Evolutionary conservation across 2,888 invertebrate genomes (phyloP).

Genomic region (Parapristionchus giblindavisi): DNA sequence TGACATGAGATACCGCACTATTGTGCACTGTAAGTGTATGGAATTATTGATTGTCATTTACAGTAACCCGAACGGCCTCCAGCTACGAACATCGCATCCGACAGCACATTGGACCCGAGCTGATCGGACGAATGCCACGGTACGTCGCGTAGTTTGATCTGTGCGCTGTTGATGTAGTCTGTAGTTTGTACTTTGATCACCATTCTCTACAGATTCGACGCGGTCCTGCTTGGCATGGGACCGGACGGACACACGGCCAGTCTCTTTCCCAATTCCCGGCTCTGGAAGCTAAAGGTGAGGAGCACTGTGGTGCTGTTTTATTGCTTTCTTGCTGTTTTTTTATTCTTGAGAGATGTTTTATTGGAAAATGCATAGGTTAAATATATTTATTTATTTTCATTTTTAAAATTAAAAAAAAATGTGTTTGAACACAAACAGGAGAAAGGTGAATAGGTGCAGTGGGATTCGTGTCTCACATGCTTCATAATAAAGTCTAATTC

Average conservation of each 20-base stretch:
- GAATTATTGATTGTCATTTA: not conserved
- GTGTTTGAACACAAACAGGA: too few relatives aligned
- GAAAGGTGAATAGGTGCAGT: too few relatives aligned
- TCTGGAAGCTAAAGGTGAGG: slow-evolving; percentile 7
- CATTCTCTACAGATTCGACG: slow-evolving; percentile 27
- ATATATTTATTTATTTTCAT: too few relatives aligned
- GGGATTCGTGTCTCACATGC: too few relatives aligned
- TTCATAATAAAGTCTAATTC: too few relatives aligned
- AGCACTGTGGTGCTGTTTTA: not conserved
- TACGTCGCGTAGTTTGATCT: not conserved
- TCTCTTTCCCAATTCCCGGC: slow-evolving; percentile 82
- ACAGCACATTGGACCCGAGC: slow-evolving; percentile 31
- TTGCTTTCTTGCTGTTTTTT: too few relatives aligned
- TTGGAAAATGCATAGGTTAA: too few relatives aligned
- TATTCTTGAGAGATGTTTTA: not conserved
- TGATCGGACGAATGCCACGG: slow-evolving; percentile 34
- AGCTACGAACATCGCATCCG: slow-evolving; percentile 21
- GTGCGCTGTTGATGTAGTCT: not conserved
- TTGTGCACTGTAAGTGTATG: not conserved
- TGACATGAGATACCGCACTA: too few relatives aligned
- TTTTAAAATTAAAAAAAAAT: too few relatives aligned
- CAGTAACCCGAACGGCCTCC: slow-evolving; percentile 24
- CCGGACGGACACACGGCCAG: slow-evolving; percentile 95
- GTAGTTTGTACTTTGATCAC: not conserved
- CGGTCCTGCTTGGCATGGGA: slow-evolving; percentile 86